Evolutionary conservation across 2,888 invertebrate genomes (phyloP), one percentile per base, ranked within the genome.

Genomic region (Anagyrus pseudococci): DNA sequence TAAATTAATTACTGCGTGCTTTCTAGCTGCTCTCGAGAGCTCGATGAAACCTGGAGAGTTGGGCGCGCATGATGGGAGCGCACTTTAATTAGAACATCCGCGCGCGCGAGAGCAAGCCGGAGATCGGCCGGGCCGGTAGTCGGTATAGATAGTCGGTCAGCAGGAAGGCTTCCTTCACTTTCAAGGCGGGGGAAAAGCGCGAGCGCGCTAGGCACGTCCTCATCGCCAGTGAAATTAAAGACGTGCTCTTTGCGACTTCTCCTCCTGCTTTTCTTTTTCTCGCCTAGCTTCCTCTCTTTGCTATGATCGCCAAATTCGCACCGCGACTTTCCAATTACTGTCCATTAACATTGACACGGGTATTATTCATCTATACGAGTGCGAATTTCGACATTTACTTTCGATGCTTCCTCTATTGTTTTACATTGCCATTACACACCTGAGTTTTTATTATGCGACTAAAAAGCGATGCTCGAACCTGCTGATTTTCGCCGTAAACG

Each of bases 1-100:
- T 61, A 61, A 65, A 61, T 65, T 65, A 65, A 65, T 65, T 61
- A 47, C 56, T 25, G 26, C 25, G 33, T 29, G 58, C 65, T 61
- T 65, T 61, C 65, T 65, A 58, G 2, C 3, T 55, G n/a, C 61
- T 61, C 50, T 20, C 54, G 58, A 54, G n/a, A n/a, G n/a, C n/a
- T n/a, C 60, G 54, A 61, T 57, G 60, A 58, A 64, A 44, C 56
- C 40, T 46, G 48, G 37, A 33, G 33, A 2, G 33, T 8, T 22
- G 58, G 29, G 20, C 43, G 19, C 25, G 37, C 23, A 55, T 56
- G 56, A 52, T n/a, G n/a, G n/a, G n/a, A n/a, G n/a, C n/a, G n/a
- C n/a, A n/a, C n/a, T n/a, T n/a, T n/a, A n/a, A n/a, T n/a, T n/a
- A n/a, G n/a, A n/a, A n/a, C n/a, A n/a, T 46, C 54, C 47, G 29